A percentile compares a stretch with the other conserved stretches of the same genome.
phyloP scores from a whole-genome alignment of 1,140 invertebrate genomes.

The Rhagoletis pomonella region DNA sequence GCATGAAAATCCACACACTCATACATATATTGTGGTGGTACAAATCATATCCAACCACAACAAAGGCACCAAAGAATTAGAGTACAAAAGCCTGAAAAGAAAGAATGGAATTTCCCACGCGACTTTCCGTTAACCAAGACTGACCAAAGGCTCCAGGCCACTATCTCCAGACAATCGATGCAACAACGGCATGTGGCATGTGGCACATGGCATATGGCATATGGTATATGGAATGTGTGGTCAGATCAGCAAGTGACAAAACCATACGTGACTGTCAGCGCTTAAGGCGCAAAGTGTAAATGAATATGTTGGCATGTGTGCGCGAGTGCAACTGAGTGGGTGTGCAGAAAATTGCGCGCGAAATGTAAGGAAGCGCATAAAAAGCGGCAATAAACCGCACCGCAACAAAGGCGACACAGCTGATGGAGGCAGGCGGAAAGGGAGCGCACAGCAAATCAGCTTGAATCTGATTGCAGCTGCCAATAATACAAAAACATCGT shows the following conservation, averaged over 20 bases:
- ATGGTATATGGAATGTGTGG: neutral
- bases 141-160: neutral
- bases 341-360: neutral
- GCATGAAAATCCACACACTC: neutral
- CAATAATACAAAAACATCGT: constrained; percentile 30
- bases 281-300: no score
- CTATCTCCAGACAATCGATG: neutral
- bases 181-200: neutral
- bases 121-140: constrained; percentile 17
- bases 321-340: neutral
- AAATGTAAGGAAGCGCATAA: neutral
- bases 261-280: neutral
- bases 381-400: neutral
- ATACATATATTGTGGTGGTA: neutral
- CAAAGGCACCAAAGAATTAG: constrained; percentile 22
- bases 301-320: neutral
- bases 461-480: constrained; percentile 41
- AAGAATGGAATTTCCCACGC: constrained; percentile 34
- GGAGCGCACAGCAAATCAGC: constrained; percentile 12
- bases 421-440: neutral
- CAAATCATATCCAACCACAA: neutral
- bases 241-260: constrained; percentile 41
- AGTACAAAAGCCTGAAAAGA: constrained; percentile 1
- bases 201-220: no score
- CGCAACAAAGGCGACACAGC: no score